A percentile compares a stretch with the other conserved stretches of the same genome.
These are phyloP conservation scores for Epizoanthus rinbou DNA, from an alignment of 92 coral and sea anemone species.

Conservation along the genomic window DNA sequence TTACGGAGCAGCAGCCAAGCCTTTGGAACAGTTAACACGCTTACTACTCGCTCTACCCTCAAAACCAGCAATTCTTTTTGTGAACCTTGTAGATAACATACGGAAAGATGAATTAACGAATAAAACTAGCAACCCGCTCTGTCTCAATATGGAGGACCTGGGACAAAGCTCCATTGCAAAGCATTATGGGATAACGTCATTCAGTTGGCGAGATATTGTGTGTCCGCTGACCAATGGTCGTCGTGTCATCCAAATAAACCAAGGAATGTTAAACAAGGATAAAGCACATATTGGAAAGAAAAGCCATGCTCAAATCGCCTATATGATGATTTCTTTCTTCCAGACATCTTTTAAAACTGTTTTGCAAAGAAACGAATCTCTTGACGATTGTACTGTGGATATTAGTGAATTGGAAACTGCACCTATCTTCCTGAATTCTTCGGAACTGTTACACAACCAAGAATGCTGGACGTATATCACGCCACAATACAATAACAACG, in stretches of 20 bases:
- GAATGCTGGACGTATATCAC: conserved; percentile 63
- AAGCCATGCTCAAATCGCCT: conserved; percentile 53
- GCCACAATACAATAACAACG: conserved; percentile 56
- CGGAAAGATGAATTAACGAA: not conserved
- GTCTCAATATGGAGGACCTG: conserved; percentile 73
- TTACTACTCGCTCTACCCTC: conserved; percentile 51
- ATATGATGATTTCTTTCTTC: conserved; percentile 48
- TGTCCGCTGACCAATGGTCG: conserved; percentile 56
- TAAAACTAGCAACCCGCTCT: conserved; percentile 36
- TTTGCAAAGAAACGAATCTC: not conserved
- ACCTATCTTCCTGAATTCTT: conserved; percentile 9
- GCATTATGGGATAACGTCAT: conserved; percentile 66
- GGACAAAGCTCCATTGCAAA: conserved; percentile 70
- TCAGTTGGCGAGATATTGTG: conserved; percentile 77
- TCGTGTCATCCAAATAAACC: conserved; percentile 16
- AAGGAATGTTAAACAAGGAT: conserved; percentile 51
- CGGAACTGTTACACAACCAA: conserved; percentile 43
- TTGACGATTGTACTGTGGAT: not conserved
- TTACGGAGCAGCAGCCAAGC: conserved; percentile 59
- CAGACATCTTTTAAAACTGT: conserved; percentile 15
- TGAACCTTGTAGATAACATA: conserved; percentile 49
- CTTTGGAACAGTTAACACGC: conserved; percentile 66
- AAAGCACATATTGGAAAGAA: conserved; percentile 45
- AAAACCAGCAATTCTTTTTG: conserved; percentile 53
- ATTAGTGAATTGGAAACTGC: not conserved